phyloP scores from a whole-genome alignment of 37 sponge, comb jelly and placozoan genomes.

The Trichoplax adhaerens region DNA sequence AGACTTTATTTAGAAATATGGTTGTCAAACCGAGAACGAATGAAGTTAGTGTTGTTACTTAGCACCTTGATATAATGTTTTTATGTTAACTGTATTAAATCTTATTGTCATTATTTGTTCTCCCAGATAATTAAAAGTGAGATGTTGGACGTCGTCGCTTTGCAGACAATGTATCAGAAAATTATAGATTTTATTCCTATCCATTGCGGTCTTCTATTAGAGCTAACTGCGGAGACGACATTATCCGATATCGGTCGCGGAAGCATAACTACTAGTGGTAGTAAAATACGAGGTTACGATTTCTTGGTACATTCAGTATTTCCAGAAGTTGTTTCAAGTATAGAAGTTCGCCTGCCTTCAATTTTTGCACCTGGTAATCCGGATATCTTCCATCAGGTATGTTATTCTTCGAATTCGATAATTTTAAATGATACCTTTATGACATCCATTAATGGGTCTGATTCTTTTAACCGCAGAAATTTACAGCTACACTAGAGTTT shows the following conservation, averaged over 20 bases:
- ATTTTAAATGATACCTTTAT: no score
- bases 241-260: no score
- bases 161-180: constrained; percentile 44
- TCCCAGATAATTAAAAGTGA: constrained; percentile 23
- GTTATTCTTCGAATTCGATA: neutral
- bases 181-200: constrained; percentile 42
- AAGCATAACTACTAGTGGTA: no score
- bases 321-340: constrained; percentile 48
- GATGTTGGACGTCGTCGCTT: constrained; percentile 27
- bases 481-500: constrained; percentile 46
- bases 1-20: constrained; percentile 40
- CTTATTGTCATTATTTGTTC: neutral
- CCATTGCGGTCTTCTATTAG: constrained; percentile 35
- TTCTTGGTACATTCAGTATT: constrained; percentile 81
- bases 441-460: no score
- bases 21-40: constrained; percentile 52
- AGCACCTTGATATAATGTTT: no score
- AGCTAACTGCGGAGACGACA: constrained; percentile 9
- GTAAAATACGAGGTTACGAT: constrained; percentile 35
- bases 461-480: constrained; percentile 43
- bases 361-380: constrained; percentile 89
- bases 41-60: constrained; percentile 16
- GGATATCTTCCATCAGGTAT: constrained; percentile 58
- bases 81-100: no score
- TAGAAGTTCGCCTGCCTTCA: constrained; percentile 29